Base-by-base conservation (phyloP, 2,113 vertebrate species). In the Cynopterus brachyotis region DNA sequence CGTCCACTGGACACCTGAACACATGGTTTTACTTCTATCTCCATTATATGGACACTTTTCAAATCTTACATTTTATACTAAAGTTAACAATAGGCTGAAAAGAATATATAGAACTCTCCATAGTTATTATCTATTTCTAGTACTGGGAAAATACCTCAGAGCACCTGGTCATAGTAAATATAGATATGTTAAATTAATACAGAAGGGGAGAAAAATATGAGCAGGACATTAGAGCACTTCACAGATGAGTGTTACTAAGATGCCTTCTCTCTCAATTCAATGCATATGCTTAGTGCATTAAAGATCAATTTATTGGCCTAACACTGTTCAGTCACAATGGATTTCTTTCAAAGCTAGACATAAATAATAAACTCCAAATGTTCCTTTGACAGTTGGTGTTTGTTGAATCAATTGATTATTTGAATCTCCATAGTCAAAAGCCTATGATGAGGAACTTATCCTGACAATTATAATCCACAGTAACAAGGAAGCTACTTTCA, bases 401-500 rank as follows among this genome's bases (percentile, higher is more conserved):
- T 89, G 30, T 53, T 82, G 37, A 35, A 35, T 47, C 72, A 17
- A 87, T 88, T 86, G 70, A 59, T 85, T n/a, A 72, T 57, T 87
- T 89, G 37, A 91, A 73, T 80, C 12, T 94, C 55, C 82, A 59
- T 9, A 70, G n/a, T 95, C 90, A 60, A 70, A 97, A 95, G 6
- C 6, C 5, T 89, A 15, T 53, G 32, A 76, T 92, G 83, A 96
- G 47, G 42, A 32, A 76, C 35, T 50, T 32, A 30, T 53, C n/a
- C 86, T 97, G 30, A 19, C 35, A 91, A 7, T 88, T 66, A 75
- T 95, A 95, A 95, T 97, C 97, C 76, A 80, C 22, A 60, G 12
- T 2, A 94, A 96, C 42, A 86, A 70, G 82, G 66, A 97, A 98
- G 59, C 17, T 30, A n/a, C 53, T 96, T 97, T 89, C 81, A 9